Evolutionary conservation across 1,140 invertebrate species (phyloP).

Genomic region (Calliopsis andreniformis): DNA sequence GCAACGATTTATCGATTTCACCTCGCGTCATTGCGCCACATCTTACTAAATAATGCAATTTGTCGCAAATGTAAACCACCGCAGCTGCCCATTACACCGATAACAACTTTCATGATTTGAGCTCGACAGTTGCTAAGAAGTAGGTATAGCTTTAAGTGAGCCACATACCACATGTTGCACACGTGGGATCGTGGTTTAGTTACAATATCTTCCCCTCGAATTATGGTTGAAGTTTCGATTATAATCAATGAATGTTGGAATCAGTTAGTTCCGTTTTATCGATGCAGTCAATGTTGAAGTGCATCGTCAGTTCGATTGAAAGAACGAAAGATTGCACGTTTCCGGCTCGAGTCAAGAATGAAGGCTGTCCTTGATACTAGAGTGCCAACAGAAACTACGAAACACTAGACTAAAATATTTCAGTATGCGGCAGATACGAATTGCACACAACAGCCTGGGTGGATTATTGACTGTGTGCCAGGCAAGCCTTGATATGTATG

Average conservation of each 20-base stretch:
- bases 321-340: slow-evolving; percentile 22
- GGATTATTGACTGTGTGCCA: slow-evolving; percentile 61
- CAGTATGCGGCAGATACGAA: slow-evolving; percentile 30
- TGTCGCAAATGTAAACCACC: slow-evolving; percentile 46
- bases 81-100: slow-evolving; percentile 37
- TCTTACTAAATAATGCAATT: slow-evolving; percentile 57
- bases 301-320: not conserved
- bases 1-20: slow-evolving; percentile 55
- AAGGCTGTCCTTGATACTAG: slow-evolving; percentile 44
- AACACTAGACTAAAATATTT: slow-evolving; percentile 63
- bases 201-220: not conserved
- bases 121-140: no score
- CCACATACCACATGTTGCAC: no score
- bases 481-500: slow-evolving; percentile 4
- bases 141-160: no score
- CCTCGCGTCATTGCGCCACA: slow-evolving; percentile 54
- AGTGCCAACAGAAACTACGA: slow-evolving; percentile 59
- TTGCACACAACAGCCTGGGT: slow-evolving; percentile 10
- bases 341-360: slow-evolving; percentile 34
- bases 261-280: not conserved
- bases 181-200: no score
- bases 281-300: not conserved
- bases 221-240: no score
- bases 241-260: not conserved
- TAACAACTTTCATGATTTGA: no score